These are phyloP conservation scores for Emydoidea blandingii DNA, from an alignment of 2,797 vertebrate species.

Conservation along the genomic window DNA sequence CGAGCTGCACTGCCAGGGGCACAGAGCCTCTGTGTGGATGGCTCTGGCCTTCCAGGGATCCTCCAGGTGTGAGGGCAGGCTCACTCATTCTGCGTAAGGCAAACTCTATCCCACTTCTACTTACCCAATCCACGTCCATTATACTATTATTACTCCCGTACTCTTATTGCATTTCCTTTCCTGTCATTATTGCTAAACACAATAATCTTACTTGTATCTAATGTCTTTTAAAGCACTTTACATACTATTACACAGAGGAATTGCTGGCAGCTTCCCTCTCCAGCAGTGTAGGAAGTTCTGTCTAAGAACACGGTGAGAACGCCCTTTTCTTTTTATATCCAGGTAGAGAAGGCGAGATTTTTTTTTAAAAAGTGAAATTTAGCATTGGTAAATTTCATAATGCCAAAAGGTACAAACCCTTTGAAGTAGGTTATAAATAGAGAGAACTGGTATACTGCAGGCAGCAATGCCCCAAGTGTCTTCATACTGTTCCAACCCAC, in stretches of 20 bases:
- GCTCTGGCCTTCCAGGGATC: no score
- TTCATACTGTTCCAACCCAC: not conserved
- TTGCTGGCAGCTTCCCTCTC: not conserved
- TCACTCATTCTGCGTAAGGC: no score
- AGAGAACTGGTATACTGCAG: not conserved
- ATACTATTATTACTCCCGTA: not conserved
- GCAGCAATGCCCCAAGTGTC: not conserved
- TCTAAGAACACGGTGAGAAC: not conserved
- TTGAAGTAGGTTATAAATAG: not conserved
- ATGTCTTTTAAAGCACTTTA: constrained; percentile 12
- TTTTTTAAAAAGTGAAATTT: not conserved
- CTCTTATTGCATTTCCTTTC: constrained; percentile 19
- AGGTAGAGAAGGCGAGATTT: not conserved
- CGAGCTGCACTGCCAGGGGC: not conserved
- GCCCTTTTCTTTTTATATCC: not conserved
- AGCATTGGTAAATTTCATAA: not conserved
- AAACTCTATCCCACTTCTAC: no score
- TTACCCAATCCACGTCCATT: not conserved
- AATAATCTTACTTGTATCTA: constrained; percentile 26
- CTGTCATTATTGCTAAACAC: constrained; percentile 21
- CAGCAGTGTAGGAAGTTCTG: not conserved
- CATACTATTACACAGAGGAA: not conserved
- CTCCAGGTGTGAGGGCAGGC: no score
- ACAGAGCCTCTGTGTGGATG: no score
- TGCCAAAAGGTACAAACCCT: not conserved